Evolutionary conservation across 1,140 invertebrate species (phyloP).

Genomic region (Apis cerana): DNA sequence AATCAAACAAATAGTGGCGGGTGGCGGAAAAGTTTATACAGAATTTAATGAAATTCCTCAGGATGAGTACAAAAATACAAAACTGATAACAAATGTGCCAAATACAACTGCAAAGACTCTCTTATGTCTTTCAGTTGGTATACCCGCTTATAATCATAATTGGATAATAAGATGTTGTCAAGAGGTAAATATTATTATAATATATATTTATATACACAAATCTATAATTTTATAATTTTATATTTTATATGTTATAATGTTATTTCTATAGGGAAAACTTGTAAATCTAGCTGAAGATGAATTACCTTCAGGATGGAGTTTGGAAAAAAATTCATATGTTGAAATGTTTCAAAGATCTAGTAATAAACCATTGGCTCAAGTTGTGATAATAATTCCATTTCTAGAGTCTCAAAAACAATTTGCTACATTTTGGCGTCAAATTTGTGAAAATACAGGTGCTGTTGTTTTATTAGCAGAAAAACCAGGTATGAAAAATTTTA

Average conservation of each 20-base stretch:
- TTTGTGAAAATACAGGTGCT: constrained; percentile 83
- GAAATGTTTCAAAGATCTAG: constrained; percentile 79
- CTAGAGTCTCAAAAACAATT: constrained; percentile 80
- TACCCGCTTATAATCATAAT: constrained; percentile 80
- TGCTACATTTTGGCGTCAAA: constrained; percentile 82
- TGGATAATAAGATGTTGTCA: constrained; percentile 83
- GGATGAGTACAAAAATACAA: constrained; percentile 80
- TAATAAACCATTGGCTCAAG: constrained; percentile 81
- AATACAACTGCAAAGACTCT: constrained; percentile 84
- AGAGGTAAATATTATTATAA: constrained; percentile 63
- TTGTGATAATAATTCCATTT: constrained; percentile 80
- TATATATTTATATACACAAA: background rate
- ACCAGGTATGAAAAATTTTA: constrained; percentile 60
- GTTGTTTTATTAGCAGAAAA: constrained; percentile 77
- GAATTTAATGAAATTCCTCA: constrained; percentile 83
- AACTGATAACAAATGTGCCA: constrained; percentile 83
- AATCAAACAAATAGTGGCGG: constrained; percentile 81
- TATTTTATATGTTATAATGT: background rate
- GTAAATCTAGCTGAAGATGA: constrained; percentile 76
- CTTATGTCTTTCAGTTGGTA: constrained; percentile 82
- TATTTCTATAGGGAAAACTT: constrained; percentile 62
- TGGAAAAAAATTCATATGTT: constrained; percentile 78
- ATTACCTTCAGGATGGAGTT: constrained; percentile 82
- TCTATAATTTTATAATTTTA: background rate
- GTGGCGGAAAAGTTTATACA: constrained; percentile 82